These are phyloP conservation scores for Bubo scandiacus DNA, from an alignment of 2,113 vertebrate species.

Conservation along the genomic window DNA sequence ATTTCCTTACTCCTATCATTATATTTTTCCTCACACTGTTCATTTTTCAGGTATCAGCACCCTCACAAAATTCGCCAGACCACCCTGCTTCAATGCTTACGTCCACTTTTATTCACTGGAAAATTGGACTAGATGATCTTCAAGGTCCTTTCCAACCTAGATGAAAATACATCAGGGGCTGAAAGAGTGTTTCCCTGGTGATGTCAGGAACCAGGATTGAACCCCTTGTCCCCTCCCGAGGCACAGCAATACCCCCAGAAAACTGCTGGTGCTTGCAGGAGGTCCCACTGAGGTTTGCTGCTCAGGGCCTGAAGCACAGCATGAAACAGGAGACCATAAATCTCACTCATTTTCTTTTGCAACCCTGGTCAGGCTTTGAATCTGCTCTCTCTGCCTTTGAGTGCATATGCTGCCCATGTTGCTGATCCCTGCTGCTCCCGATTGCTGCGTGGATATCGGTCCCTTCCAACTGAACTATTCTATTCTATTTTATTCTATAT, in stretches of 20 bases:
- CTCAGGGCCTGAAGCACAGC: not conserved
- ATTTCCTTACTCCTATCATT: not conserved
- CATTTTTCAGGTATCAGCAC: not conserved
- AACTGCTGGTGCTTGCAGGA: not conserved
- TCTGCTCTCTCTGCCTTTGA: not conserved
- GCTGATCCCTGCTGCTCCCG: not conserved
- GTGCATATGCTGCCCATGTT: not conserved
- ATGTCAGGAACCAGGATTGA: not conserved
- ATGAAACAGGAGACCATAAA: not conserved
- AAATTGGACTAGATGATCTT: not conserved
- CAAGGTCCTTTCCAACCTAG: no score
- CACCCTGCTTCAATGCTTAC: not conserved
- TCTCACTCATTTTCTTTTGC: not conserved
- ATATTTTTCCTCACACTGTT: not conserved
- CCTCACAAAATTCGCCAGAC: not conserved
- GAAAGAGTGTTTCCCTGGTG: not conserved
- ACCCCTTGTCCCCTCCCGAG: fast-evolving
- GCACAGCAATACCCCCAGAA: not conserved
- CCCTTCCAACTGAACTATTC: not conserved
- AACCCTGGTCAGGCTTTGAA: not conserved
- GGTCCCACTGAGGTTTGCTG: not conserved
- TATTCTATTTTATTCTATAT: not conserved
- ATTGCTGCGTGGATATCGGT: not conserved
- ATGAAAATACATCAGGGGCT: not conserved
- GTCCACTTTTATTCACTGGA: not conserved